phyloP scores from a whole-genome alignment of 1,140 invertebrate species.

The Drosophila erecta region DNA sequence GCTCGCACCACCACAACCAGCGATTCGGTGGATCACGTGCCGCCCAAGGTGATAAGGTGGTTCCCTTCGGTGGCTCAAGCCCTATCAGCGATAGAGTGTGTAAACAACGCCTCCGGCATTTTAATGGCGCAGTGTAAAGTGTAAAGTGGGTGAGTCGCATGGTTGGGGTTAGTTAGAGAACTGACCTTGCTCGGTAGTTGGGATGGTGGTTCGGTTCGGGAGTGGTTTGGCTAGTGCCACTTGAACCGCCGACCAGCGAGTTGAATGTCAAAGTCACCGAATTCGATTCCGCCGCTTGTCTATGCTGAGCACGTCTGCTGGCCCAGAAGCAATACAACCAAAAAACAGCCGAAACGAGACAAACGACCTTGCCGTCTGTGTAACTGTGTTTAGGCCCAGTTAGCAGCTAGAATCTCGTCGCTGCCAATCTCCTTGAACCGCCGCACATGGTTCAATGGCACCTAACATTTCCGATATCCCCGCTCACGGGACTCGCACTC shows the following conservation, averaged over 20 bases:
- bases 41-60: constrained; percentile 59
- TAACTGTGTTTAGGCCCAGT: constrained; percentile 57
- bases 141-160: constrained; percentile 49
- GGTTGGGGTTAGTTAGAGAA: constrained; percentile 52
- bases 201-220: neutral
- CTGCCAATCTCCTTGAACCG: constrained; percentile 43
- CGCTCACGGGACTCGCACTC: constrained; percentile 29
- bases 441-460: constrained; percentile 43
- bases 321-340: constrained; percentile 8
- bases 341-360: constrained; percentile 15
- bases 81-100: constrained; percentile 48
- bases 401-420: constrained; percentile 29
- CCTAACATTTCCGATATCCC: constrained; percentile 58
- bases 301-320: constrained; percentile 51
- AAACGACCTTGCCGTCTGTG: constrained; percentile 44
- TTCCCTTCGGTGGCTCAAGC: neutral
- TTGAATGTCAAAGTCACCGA: constrained; percentile 59
- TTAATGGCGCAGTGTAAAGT: constrained; percentile 55
- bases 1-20: constrained; percentile 1
- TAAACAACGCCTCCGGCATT: constrained; percentile 17
- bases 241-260: constrained; percentile 51
- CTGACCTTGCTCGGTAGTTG: constrained; percentile 48
- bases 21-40: constrained; percentile 42
- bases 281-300: constrained; percentile 33
- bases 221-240: constrained; percentile 28